A percentile compares a stretch with the other conserved stretches of the same genome.
Conservation (phyloP, 2,888 invertebrate species). For the Silvanus unidentatus region DNA sequence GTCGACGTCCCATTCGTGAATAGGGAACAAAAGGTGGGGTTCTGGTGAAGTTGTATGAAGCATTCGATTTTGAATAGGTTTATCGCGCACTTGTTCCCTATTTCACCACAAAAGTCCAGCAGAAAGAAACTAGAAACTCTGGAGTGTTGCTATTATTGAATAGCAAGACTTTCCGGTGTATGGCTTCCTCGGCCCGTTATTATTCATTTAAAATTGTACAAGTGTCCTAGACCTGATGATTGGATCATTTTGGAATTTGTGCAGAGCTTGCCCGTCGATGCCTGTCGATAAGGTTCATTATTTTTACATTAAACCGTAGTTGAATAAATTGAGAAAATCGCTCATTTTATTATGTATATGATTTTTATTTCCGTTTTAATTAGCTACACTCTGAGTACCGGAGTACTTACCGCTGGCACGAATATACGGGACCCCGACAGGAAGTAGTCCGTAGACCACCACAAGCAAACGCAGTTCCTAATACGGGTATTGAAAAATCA, state of each 20-base stretch:
- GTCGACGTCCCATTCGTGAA: constrained; percentile 27
- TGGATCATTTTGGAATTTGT: constrained; percentile 95
- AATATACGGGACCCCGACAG: constrained; percentile 74
- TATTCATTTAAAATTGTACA: constrained; percentile 18
- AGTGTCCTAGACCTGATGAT: constrained; percentile 65
- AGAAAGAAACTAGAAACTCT: too few species aligned
- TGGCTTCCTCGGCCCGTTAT: constrained; percentile 29
- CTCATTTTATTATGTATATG: not conserved
- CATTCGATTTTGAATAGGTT: not conserved
- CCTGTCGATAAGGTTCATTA: constrained; percentile 82
- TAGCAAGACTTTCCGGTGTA: constrained; percentile 19
- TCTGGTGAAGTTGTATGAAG: constrained; percentile 13
- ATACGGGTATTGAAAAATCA: constrained; percentile 29
- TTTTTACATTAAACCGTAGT: too few species aligned
- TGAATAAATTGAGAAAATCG: not conserved
- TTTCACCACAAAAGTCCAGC: too few species aligned
- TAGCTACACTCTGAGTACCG: constrained; percentile 87
- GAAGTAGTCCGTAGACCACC: constrained; percentile 64
- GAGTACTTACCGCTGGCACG: constrained; percentile 94
- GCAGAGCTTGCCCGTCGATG: constrained; percentile 95
- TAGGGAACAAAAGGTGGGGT: constrained; percentile 36
- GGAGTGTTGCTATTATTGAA: too few species aligned
- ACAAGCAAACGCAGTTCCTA: constrained; percentile 45
- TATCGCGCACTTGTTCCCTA: too few species aligned
- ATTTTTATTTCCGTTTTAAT: not conserved